Evolutionary conservation across 1,140 invertebrate species (phyloP), one percentile per base, ranked within the genome.

Genomic region (Sycophila sp.): DNA sequence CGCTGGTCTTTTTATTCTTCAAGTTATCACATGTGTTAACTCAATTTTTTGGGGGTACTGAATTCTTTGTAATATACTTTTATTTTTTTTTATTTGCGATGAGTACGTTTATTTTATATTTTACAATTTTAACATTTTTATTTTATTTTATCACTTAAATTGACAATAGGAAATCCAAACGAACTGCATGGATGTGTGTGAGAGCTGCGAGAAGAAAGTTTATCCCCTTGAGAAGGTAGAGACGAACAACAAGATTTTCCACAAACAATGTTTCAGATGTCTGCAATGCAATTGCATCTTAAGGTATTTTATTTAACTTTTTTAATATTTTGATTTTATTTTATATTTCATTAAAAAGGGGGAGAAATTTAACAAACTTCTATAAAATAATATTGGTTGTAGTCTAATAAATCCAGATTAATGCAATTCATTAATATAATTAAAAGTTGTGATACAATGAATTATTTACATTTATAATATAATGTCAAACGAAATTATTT

Each of bases 201-300:
- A 90, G 70, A 88, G 89, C 74, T 95, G 94, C 82, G 86, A 90
- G 65, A 91, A 90, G 80, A 90, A 90, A 72, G 92, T 94, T 26
- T 95, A 94, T 83, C 92, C 91, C 8, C 88, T 94, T 87, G 94
- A 95, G 83, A 93, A 92, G 83, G 87, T 94, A 42, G 92, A 94
- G 77, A 91, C 92, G 42, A 90, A 91, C 79, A 92, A 92, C 73
- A 91, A 90, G 78, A 87, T 91, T 53, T 92, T 93, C 81, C 93
- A 94, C 82, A 92, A 92, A 80, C 89, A 89, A 73, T 95, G 94
- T 84, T 94, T 95, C 85, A 89, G 91, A 73, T 95, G 94, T 83
- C 89, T 90, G 62, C 92, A 94, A 75, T 95, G 93, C 85, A 91
- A 91, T 77, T 90, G 90, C 75, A 87, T 92, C 68, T 83, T 94